These are phyloP conservation scores for Girardinichthys multiradiatus DNA, from an alignment of 2,113 vertebrate genomes.

Conservation along the genomic window DNA sequence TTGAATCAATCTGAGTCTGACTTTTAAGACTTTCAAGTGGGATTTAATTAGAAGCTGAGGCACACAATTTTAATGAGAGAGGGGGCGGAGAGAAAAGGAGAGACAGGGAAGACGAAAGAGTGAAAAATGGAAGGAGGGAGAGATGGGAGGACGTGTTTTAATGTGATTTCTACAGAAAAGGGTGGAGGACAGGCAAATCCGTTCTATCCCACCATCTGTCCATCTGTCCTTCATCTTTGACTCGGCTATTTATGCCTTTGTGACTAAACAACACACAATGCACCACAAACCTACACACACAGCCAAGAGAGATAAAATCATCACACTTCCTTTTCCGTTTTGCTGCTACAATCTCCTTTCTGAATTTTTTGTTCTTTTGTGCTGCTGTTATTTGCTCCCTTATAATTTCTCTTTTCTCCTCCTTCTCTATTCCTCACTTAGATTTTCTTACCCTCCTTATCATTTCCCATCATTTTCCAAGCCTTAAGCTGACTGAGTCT, in stretches of 20 bases:
- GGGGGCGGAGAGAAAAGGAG: slow-evolving; percentile 73
- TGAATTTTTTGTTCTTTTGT: slow-evolving; percentile 63
- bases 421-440: slow-evolving; percentile 32
- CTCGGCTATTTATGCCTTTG: slow-evolving; percentile 53
- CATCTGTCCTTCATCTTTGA: slow-evolving; percentile 70
- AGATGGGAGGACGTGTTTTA: slow-evolving; percentile 55
- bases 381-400: slow-evolving; percentile 62
- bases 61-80: slow-evolving; percentile 84
- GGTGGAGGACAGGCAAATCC: slow-evolving; percentile 75
- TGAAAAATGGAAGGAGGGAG: slow-evolving; percentile 26
- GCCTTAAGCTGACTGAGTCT: slow-evolving; percentile 74
- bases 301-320: slow-evolving; percentile 41
- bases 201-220: slow-evolving; percentile 34
- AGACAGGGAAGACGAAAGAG: slow-evolving; percentile 44
- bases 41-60: slow-evolving; percentile 85
- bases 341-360: slow-evolving; percentile 51
- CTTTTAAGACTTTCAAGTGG: slow-evolving; percentile 87
- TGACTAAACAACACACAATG: slow-evolving; percentile 52
- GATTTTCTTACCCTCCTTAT: slow-evolving; percentile 65
- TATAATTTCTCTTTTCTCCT: slow-evolving; percentile 29
- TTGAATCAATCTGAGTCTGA: slow-evolving; percentile 86
- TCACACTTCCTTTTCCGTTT: slow-evolving; percentile 47
- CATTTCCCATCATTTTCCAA: slow-evolving; percentile 69
- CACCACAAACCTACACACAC: slow-evolving; percentile 31
- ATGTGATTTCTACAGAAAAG: slow-evolving; percentile 74